Percentiles rank a stretch among this genome's conserved stretches.
Evolutionary conservation across 1,140 invertebrate genomes (phyloP).

Genomic region (Sycophila sp.): DNA sequence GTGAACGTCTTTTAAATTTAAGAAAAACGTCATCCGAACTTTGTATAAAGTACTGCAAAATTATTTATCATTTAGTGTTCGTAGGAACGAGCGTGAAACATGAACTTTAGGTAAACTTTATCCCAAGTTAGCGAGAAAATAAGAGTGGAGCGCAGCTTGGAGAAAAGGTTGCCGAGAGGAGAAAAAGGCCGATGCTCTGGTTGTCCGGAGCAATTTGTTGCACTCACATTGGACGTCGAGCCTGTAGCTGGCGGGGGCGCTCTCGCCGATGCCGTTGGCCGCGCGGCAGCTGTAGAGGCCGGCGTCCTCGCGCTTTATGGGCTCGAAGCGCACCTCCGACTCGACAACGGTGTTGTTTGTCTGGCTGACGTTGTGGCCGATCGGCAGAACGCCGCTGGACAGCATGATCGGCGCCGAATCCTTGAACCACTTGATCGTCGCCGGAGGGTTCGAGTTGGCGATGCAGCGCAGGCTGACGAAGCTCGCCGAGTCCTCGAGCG

Average conservation of each 20-base stretch:
- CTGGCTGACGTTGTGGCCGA: conserved; percentile 35
- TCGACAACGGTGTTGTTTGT: conserved; percentile 55
- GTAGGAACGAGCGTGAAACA: too few relatives aligned
- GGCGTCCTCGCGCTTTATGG: conserved; percentile 73
- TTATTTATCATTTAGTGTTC: too few relatives aligned
- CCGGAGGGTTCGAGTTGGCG: conserved; percentile 86
- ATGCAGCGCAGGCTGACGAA: conserved; percentile 80
- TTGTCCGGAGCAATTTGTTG: too few relatives aligned
- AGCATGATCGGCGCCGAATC: conserved; percentile 48
- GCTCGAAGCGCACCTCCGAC: conserved; percentile 75
- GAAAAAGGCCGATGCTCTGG: too few relatives aligned
- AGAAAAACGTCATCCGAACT: too few relatives aligned
- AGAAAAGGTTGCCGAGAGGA: too few relatives aligned
- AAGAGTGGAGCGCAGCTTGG: too few relatives aligned
- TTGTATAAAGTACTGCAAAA: too few relatives aligned
- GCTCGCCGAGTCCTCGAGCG: conserved; percentile 58
- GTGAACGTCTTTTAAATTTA: too few relatives aligned
- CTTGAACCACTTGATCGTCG: conserved; percentile 83
- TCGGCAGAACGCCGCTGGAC: conserved; percentile 31
- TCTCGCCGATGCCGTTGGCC: conserved; percentile 81
- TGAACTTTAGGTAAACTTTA: too few relatives aligned
- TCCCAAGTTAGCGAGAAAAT: too few relatives aligned
- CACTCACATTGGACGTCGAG: conserved; percentile 90
- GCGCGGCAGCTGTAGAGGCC: conserved; percentile 86
- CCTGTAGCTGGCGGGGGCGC: conserved; percentile 79